Evolutionary conservation across 2,888 invertebrate species (phyloP), one percentile per base, ranked within the genome.

Genomic region (Argyresthia albistria): DNA sequence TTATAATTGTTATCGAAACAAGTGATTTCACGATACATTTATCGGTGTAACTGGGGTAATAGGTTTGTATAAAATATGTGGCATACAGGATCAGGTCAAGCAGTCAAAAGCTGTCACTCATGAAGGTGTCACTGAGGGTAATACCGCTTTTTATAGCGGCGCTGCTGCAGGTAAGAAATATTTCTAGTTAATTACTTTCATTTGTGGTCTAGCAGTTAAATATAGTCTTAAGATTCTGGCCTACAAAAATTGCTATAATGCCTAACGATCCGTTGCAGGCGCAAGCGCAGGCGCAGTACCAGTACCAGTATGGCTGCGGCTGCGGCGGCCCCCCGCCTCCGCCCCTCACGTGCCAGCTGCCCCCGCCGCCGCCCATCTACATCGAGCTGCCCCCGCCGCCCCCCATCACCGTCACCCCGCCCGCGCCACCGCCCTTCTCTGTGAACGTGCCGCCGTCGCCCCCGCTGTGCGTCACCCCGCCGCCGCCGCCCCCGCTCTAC

Each of bases 391-490:
- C 78, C 0, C 67, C 73, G 0, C 59, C 67, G 1, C 69, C 75
- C 0, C 79, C 79, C 0, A 54, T 80, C 51, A 57, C 67, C 51
- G 60, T 77, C 0, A 65, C 64, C 16, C 76, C 73, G 35, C 77
- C 78, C 1, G 62, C 73, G 0, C 56, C 69, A 7, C 50, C 53
- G 8, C 53, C 80, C 0, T 60, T 81, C 49, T 75, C 70, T 25
- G 60, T 82, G 4, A 66, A 67, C 1, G 80, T 76, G 0, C 76
- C 76, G 0, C 62, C 65, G 0, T 58, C 66, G 4, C 79, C 81
- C 8, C 80, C 81, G 0, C 63, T 81, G 10, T 74, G 66, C 39
- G 65, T 81, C 1, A 70, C 69, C 0, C 77, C 78, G 0, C 82
- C 83, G 0, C 58, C 66, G 4, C 69, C 69, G 0, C 80, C 80